Evolutionary conservation across 2,113 vertebrate species (phyloP), one percentile per base, ranked within the genome.

Genomic region (Oncorhynchus kisutch): DNA sequence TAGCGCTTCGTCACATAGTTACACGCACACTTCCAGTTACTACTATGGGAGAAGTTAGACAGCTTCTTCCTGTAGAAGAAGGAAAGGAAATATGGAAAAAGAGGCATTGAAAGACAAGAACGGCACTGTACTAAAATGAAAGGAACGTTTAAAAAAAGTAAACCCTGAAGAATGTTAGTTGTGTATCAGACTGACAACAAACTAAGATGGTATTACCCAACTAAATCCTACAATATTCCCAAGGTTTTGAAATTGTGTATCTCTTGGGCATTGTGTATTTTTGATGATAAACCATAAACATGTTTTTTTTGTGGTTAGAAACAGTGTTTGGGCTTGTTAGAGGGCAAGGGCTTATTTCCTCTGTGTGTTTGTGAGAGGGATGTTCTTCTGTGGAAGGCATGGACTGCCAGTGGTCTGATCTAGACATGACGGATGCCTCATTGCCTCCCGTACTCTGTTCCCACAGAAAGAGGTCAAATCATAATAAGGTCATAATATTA

Each of bases 1-100:
- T 99, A 99, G 1, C 93, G 83, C 85, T 99, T 99, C 9, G 96
- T 91, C 80, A 99, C 97, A 0, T 99, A 99, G 88, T 99, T 99
- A 34, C 94, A 98, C 1, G 98, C 96, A 0, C 92, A 92, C 88
- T 96, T 98, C 98, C 97, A 99, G 80, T 98, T 98, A 88, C 94
- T 95, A 11, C 94, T 94, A 82, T 99, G 96, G 25, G 97, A 94
- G 72, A 99, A 99, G 88, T 96, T 99, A 1, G 98, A 99, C 76
- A 98, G 85, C 84, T 99, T 99, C 90, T 99, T 99, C 92, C 98
- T 99, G 87, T n/a, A 74, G 31, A 25, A 39, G 22, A 79, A 59
- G 51, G 31, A 77, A 69, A 76, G 8, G 1, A 78, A 9, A 79
- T 34, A 45, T 14, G 62, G 11, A 11, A 22, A 25, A 64, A 14